Percentiles rank a stretch among this genome's conserved stretches.
These are phyloP conservation scores for Hippocampus abdominalis DNA, from an alignment of 2,113 vertebrate species.

Conservation along the genomic window DNA sequence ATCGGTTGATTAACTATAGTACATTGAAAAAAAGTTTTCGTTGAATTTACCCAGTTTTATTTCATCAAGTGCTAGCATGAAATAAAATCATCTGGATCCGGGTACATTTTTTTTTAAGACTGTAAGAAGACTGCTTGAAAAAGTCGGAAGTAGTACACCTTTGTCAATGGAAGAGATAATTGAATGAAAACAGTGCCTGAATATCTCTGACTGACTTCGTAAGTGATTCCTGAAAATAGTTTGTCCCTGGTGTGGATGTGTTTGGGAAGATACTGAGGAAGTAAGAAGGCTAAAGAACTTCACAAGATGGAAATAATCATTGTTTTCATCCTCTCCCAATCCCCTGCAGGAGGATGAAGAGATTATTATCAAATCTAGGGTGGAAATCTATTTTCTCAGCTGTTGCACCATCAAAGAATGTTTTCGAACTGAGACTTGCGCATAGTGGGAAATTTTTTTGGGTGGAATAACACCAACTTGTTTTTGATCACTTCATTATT, in stretches of 20 bases:
- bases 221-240: background rate
- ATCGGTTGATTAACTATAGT: too few species aligned
- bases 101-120: too few species aligned
- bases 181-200: background rate
- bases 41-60: too few species aligned
- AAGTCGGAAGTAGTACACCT: too few species aligned
- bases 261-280: conserved; percentile 11
- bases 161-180: background rate
- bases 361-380: background rate
- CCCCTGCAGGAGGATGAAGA: background rate
- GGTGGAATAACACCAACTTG: background rate
- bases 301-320: conserved; percentile 7
- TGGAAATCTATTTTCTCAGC: conserved; percentile 11
- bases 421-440: conserved; percentile 23
- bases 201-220: background rate
- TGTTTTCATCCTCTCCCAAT: background rate
- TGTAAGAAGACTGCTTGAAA: too few species aligned
- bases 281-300: background rate
- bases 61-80: too few species aligned
- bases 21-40: too few species aligned
- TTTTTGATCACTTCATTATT: conserved; percentile 7
- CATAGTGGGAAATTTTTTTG: background rate
- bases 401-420: conserved; percentile 38
- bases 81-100: too few species aligned
- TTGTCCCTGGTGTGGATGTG: background rate